These are phyloP conservation scores for Anoura caudifer DNA, from an alignment of 2,113 vertebrate species.

Conservation along the genomic window DNA sequence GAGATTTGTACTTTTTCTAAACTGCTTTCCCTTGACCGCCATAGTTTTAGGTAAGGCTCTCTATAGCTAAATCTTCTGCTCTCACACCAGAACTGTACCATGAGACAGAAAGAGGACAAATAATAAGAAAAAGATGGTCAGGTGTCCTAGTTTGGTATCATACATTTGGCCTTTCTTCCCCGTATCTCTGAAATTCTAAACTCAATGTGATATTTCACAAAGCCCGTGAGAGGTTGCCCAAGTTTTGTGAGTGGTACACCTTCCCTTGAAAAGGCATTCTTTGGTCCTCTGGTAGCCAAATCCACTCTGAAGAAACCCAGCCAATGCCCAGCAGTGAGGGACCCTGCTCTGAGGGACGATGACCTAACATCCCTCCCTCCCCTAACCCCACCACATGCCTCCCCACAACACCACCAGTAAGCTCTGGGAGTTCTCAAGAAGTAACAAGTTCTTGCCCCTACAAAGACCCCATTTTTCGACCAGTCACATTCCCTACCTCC, in stretches of 20 bases:
- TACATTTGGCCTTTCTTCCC: not conserved
- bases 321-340: not conserved
- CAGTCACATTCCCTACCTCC: not conserved
- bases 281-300: not conserved
- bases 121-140: not conserved
- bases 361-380: not conserved
- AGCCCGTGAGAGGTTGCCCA: not conserved
- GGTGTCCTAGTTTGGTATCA: no score
- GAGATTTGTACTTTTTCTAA: not conserved
- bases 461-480: not conserved
- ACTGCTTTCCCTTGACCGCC: not conserved
- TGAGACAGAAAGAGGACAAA: not conserved
- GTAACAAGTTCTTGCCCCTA: not conserved
- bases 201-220: not conserved
- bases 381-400: rapidly evolving
- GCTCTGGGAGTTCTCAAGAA: not conserved
- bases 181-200: not conserved
- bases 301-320: not conserved
- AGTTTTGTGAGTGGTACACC: not conserved
- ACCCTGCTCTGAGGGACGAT: not conserved
- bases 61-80: not conserved
- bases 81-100: not conserved
- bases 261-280: not conserved
- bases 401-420: no score
- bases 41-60: not conserved